phyloP scores from a whole-genome alignment of 2,113 vertebrate species.

The Pluvianellus socialis region DNA sequence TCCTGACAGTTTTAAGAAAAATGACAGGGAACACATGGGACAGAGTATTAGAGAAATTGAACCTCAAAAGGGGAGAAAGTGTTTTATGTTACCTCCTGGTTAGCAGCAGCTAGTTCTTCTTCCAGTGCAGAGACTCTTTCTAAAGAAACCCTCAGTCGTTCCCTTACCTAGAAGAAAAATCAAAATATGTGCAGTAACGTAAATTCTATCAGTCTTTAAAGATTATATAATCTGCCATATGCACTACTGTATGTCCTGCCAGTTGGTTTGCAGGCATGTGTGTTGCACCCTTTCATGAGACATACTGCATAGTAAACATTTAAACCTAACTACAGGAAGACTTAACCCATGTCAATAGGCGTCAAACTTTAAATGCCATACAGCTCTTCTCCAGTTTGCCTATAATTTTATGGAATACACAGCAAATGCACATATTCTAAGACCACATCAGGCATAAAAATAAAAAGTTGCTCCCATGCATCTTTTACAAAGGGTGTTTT shows the following conservation, averaged over 20 bases:
- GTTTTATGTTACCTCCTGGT: conserved; percentile 89
- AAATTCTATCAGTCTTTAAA: conserved; percentile 53
- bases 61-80: conserved; percentile 72
- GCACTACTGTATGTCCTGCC: conserved; percentile 11
- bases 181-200: conserved; percentile 76
- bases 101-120: conserved; percentile 94
- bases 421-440: background rate
- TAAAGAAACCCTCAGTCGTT: conserved; percentile 94
- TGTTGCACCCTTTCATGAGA: background rate
- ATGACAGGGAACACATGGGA: conserved; percentile 55
- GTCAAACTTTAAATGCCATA: background rate
- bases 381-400: background rate
- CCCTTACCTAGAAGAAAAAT: conserved; percentile 87
- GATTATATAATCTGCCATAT: conserved; percentile 56
- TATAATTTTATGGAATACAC: background rate
- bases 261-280: conserved; percentile 20
- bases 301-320: background rate
- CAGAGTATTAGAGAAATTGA: conserved; percentile 46
- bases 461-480: background rate
- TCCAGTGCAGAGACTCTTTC: conserved; percentile 96
- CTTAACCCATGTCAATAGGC: background rate
- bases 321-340: background rate
- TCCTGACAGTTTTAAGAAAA: conserved; percentile 54
- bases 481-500: background rate
- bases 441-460: background rate